Conservation (phyloP, 2,113 vertebrate species). For the Scortum barcoo region DNA sequence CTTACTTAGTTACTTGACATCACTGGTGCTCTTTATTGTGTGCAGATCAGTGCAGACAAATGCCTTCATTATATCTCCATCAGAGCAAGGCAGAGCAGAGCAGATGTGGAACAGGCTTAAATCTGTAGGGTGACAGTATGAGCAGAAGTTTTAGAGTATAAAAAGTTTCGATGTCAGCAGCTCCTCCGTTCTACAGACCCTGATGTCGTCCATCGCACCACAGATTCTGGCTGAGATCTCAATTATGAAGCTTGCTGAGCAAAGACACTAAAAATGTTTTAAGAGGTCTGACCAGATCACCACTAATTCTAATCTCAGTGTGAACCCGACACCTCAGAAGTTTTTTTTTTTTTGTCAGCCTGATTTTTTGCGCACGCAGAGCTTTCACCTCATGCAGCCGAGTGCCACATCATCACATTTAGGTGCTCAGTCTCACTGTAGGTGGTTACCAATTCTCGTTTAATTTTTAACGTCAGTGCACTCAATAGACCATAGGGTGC, state of each 20-base stretch:
- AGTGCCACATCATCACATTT: background rate
- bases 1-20: background rate
- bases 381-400: background rate
- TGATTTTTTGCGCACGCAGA: background rate
- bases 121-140: background rate
- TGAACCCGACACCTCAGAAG: background rate
- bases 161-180: background rate
- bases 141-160: background rate
- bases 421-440: background rate
- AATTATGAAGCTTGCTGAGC: background rate
- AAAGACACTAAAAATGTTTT: background rate
- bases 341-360: background rate
- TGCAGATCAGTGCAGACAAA: background rate
- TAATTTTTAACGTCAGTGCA: background rate
- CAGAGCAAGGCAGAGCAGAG: background rate
- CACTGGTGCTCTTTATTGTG: too few species aligned
- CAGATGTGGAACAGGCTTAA: background rate
- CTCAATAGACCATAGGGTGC: background rate
- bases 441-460: background rate
- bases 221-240: conserved; percentile 19
- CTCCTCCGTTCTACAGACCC: background rate
- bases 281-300: conserved; percentile 2
- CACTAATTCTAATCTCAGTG: conserved; percentile 6
- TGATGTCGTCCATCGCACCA: background rate
- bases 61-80: background rate